Evolutionary conservation across 2,113 vertebrate genomes (phyloP), one percentile per base, ranked within the genome.

Genomic region (Jaculus jaculus): DNA sequence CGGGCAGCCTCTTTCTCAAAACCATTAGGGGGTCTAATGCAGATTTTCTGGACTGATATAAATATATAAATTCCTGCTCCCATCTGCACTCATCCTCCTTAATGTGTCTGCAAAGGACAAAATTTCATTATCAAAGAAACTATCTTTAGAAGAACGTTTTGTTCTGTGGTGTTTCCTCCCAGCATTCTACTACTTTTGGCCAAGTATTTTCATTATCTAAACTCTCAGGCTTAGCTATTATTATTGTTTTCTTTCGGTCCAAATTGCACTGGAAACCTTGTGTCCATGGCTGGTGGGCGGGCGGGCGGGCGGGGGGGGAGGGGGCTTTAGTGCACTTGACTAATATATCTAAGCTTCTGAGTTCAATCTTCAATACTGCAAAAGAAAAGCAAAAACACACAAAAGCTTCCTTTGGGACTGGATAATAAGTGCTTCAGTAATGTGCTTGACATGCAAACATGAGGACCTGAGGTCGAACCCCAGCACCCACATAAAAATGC

Each of bases 181-280:
- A 75, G 30, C 5, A 61, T 15, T 9, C 7, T 11, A 16, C 21
- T 83, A 39, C 87, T 87, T 94, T 66, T 34, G 63, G 58, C 69
- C 75, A 47, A 69, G 23, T 84, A 51, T 83, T 71, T 95, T 77
- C 39, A 69, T 75, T 37, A 32, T 84, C 84, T 28, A 47, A 88
- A 37, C 81, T 37, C 30, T 86, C 65, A 17, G 65, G 11, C 26
- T 30, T 42, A 84, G 30, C 68, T 86, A 58, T 23, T 74, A 18
- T 47, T 81, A 21, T 71, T 30, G 34, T 68, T 68, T 95, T 84
- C 34, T 78, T 26, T 79, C 21, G 28, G 24, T 75, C 34, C 65
- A 24, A n/a, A 23, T 85, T 65, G 68, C n/a, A 94, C 96, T 83
- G 85, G 75, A 77, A 94, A 96, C 54, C 54, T 54, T 54, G 54